Evolutionary conservation across 1,140 invertebrate genomes (phyloP).

Genomic region (Macrotrachela quadricornifera): DNA sequence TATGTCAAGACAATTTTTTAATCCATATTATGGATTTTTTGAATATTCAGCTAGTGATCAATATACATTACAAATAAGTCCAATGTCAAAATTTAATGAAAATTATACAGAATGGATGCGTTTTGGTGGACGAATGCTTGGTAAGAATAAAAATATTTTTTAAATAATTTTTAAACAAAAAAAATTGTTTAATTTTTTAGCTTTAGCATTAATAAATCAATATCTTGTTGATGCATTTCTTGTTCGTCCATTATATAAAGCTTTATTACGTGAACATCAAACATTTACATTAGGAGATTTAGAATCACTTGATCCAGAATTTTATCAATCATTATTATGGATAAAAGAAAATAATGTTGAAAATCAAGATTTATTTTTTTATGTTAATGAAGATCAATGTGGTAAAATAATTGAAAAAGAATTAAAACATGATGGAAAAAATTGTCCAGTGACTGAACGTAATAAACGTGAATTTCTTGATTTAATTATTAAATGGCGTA

Average conservation of each 20-base stretch:
- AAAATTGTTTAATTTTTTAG: conserved; percentile 18
- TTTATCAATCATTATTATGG: conserved; percentile 80
- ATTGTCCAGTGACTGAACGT: conserved; percentile 69
- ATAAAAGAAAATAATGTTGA: conserved; percentile 68
- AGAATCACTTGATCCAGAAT: conserved; percentile 71
- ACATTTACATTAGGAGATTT: conserved; percentile 74
- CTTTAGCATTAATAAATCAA: conserved; percentile 76
- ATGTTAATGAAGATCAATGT: conserved; percentile 39
- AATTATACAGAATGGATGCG: conserved; percentile 75
- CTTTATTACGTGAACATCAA: conserved; percentile 50
- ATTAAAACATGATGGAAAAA: conserved; percentile 68
- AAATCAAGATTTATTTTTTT: conserved; percentile 41
- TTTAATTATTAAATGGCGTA: conserved; percentile 68
- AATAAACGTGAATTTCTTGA: conserved; percentile 95
- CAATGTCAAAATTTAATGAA: conserved; percentile 91
- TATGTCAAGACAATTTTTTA: conserved; percentile 78
- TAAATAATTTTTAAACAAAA: too few relatives aligned
- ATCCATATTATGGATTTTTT: conserved; percentile 90
- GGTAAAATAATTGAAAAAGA: conserved; percentile 57
- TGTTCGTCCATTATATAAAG: conserved; percentile 85
- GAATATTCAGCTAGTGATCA: conserved; percentile 93
- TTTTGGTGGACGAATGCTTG: conserved; percentile 1
- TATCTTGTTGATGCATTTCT: conserved; percentile 90
- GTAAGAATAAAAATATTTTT: conserved; percentile 21
- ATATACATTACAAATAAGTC: conserved; percentile 88